Evolutionary conservation across 2,113 vertebrate species (phyloP).

Genomic region (Mormoops blainvillei): DNA sequence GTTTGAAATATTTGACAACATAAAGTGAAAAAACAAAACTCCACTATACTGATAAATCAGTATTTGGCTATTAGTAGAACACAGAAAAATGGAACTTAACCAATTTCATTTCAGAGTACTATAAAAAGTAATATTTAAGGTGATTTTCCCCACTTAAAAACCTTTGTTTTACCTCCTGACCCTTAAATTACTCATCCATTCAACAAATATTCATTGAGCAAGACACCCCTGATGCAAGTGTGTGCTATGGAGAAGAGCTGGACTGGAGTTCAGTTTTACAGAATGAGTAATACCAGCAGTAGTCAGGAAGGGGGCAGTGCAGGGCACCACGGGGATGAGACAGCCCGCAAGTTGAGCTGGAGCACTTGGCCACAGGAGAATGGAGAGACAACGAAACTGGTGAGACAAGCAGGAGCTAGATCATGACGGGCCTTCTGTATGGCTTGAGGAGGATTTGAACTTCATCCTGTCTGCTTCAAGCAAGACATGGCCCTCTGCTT

Average conservation of each 20-base stretch:
- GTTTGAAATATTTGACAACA: neutral
- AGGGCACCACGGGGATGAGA: rapidly evolving
- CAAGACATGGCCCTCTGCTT: neutral
- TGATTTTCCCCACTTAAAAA: neutral
- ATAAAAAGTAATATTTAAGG: neutral
- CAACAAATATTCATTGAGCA: neutral
- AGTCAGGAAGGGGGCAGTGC: rapidly evolving
- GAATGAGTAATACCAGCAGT: rapidly evolving
- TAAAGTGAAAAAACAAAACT: neutral
- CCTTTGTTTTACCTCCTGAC: neutral
- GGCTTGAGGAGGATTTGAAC: neutral
- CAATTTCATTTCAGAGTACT: neutral
- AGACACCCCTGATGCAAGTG: neutral
- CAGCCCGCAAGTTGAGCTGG: rapidly evolving
- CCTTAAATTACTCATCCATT: neutral
- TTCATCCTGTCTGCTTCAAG: neutral
- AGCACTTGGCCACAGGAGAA: rapidly evolving
- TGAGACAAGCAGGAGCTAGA: rapidly evolving
- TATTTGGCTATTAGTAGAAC: neutral
- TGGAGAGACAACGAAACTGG: rapidly evolving
- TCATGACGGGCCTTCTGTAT: rapidly evolving
- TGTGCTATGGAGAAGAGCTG: neutral
- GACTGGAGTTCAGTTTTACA: rapidly evolving
- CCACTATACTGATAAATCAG: neutral
- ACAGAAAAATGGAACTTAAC: neutral